Conservation (phyloP, 2,888 invertebrate genomes). For the Drosophila quinaria region DNA sequence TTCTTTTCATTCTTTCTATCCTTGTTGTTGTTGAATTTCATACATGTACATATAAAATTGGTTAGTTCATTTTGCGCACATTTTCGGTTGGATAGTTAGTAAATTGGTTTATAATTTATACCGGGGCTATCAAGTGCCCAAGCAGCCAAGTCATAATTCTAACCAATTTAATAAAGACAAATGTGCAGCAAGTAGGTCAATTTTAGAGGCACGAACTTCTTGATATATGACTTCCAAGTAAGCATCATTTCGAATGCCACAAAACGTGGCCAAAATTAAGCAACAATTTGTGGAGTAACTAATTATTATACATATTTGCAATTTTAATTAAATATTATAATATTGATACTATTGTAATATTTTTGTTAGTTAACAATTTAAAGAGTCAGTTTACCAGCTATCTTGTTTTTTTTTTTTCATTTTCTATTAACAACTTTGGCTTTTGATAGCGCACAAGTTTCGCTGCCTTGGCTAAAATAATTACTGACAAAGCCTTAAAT, state of each 20-base stretch:
- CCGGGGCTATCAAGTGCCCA: constrained; percentile 44
- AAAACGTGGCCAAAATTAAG: constrained; percentile 5
- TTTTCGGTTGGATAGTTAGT: constrained; percentile 67
- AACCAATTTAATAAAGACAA: constrained; percentile 71
- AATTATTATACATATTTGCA: not conserved
- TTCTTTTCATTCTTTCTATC: not conserved
- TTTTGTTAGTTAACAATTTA: not conserved
- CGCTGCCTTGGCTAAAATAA: constrained; percentile 67
- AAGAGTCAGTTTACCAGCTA: not conserved
- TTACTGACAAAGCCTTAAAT: constrained; percentile 78
- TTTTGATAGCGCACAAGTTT: constrained; percentile 45
- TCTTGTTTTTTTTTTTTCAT: not conserved
- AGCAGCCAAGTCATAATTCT: constrained; percentile 61
- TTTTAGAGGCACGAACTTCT: constrained; percentile 26
- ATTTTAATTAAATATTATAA: not conserved
- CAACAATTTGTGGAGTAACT: not conserved
- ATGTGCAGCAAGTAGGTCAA: constrained; percentile 68
- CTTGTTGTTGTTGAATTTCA: constrained; percentile 15
- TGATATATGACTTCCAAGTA: not conserved
- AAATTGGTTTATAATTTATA: constrained; percentile 81
- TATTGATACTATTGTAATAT: not conserved
- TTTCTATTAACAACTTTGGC: constrained; percentile 24
- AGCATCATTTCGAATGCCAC: not conserved
- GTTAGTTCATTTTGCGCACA: constrained; percentile 71
- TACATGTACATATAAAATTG: constrained; percentile 50